Conservation (phyloP, 2,797 vertebrate species). For the Dryobates pubescens region DNA sequence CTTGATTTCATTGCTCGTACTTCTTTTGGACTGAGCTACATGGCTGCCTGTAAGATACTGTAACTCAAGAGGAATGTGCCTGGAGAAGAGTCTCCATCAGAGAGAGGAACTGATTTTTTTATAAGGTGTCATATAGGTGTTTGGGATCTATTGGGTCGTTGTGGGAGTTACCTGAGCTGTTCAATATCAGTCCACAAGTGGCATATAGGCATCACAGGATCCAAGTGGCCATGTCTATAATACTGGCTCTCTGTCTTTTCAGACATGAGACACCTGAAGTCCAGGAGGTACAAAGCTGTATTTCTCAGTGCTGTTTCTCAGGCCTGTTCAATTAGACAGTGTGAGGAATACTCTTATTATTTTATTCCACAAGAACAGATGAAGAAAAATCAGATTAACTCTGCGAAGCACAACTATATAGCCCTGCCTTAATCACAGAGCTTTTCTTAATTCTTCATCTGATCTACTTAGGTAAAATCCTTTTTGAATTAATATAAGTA, state of each 20-base stretch:
- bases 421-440: background rate
- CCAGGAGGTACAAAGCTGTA: background rate
- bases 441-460: constrained; percentile 5
- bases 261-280: background rate
- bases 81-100: background rate
- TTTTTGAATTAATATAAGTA: background rate
- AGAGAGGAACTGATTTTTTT: background rate
- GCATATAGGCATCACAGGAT: rapidly evolving
- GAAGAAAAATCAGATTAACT: constrained; percentile 23
- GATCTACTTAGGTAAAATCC: constrained; percentile 2
- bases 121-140: background rate
- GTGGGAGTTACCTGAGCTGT: background rate
- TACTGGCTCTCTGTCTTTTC: rapidly evolving
- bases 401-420: background rate
- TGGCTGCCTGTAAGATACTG: background rate
- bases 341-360: background rate
- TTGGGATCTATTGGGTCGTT: background rate
- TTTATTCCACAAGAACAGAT: background rate
- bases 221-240: background rate
- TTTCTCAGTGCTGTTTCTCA: background rate
- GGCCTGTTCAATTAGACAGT: background rate
- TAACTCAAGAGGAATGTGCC: background rate
- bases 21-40: background rate
- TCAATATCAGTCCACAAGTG: background rate
- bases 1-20: background rate